phyloP scores from a whole-genome alignment of 2,113 vertebrate genomes.

The Gobius niger region DNA sequence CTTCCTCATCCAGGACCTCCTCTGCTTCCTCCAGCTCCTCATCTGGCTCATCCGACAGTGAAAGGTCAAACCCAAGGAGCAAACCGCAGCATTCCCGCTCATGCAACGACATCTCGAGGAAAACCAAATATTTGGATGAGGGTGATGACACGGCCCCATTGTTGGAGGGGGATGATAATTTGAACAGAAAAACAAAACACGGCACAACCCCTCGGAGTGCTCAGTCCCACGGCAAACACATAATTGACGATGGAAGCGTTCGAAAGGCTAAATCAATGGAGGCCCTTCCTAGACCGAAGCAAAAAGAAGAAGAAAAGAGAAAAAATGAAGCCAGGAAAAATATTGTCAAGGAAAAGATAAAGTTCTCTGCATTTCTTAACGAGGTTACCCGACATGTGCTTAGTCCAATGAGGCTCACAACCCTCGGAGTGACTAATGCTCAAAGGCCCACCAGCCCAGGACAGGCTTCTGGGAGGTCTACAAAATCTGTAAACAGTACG shows the following conservation, averaged over 20 bases:
- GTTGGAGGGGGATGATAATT: constrained; percentile 36
- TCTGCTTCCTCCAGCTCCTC: constrained; percentile 64
- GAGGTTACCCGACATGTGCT: constrained; percentile 84
- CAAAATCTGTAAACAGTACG: constrained; percentile 27
- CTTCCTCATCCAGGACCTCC: constrained; percentile 53
- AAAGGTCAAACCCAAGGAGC: constrained; percentile 23
- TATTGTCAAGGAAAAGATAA: constrained; percentile 76
- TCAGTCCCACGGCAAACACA: constrained; percentile 38
- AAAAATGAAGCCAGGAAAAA: constrained; percentile 62
- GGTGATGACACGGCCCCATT: constrained; percentile 58
- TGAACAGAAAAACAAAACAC: constrained; percentile 37
- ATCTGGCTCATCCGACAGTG: constrained; percentile 60
- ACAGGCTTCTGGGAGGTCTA: constrained; percentile 29
- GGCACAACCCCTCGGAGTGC: constrained; percentile 7
- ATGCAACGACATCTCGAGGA: constrained; percentile 69
- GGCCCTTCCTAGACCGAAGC: constrained; percentile 56
- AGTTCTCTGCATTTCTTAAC: constrained; percentile 83
- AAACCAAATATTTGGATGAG: constrained; percentile 57
- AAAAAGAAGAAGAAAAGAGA: constrained; percentile 45
- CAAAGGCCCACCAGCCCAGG: constrained; percentile 44
- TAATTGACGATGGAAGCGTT: constrained; percentile 47
- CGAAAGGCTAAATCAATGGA: constrained; percentile 82
- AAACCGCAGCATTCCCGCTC: constrained; percentile 73
- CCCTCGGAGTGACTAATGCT: constrained; percentile 72
- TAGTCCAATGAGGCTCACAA: constrained; percentile 78